Evolutionary conservation across 2,888 invertebrate species (phyloP), one percentile per base, ranked within the genome.

Genomic region (Hypselothyrea guttata): DNA sequence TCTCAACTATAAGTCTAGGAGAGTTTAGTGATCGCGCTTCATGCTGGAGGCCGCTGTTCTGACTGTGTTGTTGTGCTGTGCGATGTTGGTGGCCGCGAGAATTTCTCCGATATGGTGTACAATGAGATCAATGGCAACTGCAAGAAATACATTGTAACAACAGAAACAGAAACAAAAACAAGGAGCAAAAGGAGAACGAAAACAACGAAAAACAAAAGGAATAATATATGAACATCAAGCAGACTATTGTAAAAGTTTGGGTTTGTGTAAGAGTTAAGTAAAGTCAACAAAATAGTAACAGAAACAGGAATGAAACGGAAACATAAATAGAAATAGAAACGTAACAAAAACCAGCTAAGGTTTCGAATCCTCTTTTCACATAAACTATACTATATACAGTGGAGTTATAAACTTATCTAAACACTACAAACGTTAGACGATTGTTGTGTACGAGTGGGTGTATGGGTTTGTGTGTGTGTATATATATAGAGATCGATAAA

Each of bases 81-180:
- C 86, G 86, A 84, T 85, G 77, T 84, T 86, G 75, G 87, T 85
- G 77, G 82, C 78, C 89, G 90, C 90, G 90, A 98, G 94, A 88
- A 98, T 95, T 92, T 98, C 98, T 94, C 97, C 95, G 91, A 99
- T 98, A 93, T 99, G 98, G 91, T 98, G 98, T 87, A 98, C 98
- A 92, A 99, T 98, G 91, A 99, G 94, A 92, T 98, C 97, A 92
- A 99, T 98, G 91, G 99, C 99, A 93, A 99, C 99, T 98, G 96
- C 92, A 96, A 95, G 92, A 93, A 87, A 89, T 88, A 88, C 86
- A 87, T 87, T 81, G 75, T 65, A 79, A 81, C 75, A 83, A 85
- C 82, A 87, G 63, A 83, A 83, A 77, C 66, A 65, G 71, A 75
- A 83, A 84, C 77, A 72, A 69, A 72, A 78, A 67, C 55, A 66